Conservation (phyloP, 2,888 invertebrate genomes). For the Tridacna crocea region DNA sequence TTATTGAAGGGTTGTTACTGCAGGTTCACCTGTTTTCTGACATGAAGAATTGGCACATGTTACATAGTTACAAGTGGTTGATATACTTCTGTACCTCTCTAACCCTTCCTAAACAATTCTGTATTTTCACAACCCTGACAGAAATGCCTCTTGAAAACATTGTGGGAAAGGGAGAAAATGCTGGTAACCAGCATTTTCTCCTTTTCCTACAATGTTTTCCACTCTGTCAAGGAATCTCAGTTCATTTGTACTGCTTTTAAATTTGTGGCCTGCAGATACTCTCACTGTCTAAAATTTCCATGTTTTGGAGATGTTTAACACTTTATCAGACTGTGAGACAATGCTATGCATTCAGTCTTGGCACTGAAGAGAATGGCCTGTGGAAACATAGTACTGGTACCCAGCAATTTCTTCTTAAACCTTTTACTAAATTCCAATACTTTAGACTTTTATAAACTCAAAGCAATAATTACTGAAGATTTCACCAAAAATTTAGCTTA, state of each 20-base stretch:
- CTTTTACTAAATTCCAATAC: too few relatives aligned
- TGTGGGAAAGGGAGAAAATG: slow-evolving; percentile 5
- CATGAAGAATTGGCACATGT: too few relatives aligned
- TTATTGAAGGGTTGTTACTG: too few relatives aligned
- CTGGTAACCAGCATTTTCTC: slow-evolving; percentile 1
- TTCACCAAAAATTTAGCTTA: too few relatives aligned
- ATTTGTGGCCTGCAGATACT: background rate
- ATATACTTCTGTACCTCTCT: background rate
- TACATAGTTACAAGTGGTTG: too few relatives aligned
- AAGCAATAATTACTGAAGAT: too few relatives aligned
- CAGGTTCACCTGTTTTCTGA: too few relatives aligned
- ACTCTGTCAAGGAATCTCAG: background rate
- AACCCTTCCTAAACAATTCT: background rate
- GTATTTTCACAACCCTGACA: background rate
- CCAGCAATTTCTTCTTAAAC: too few relatives aligned
- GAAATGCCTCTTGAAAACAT: background rate
- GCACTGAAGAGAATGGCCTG: too few relatives aligned
- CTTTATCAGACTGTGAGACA: background rate
- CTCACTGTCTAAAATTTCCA: background rate
- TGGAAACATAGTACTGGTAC: too few relatives aligned
- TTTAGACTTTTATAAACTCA: too few relatives aligned
- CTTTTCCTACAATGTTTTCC: slow-evolving; percentile 5
- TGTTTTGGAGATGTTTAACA: background rate
- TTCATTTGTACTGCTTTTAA: background rate
- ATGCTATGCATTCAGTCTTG: too few relatives aligned